A percentile compares a stretch with the other conserved stretches of the same genome.
phyloP scores from a whole-genome alignment of 2,797 vertebrate species.

The Typhlichthys subterraneus region DNA sequence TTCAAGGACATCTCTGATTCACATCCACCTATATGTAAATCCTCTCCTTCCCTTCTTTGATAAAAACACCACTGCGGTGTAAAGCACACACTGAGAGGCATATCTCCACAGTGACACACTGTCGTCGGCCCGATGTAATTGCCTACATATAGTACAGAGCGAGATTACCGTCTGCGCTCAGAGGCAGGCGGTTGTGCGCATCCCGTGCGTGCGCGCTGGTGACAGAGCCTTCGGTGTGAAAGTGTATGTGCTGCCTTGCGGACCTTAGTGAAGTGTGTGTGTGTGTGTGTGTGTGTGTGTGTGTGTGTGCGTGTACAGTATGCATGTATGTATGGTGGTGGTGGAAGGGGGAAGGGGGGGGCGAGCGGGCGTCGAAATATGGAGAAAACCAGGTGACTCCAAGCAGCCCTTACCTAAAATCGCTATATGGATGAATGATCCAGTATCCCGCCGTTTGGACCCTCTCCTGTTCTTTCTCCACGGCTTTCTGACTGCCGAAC shows the following conservation, averaged over 20 bases:
- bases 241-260: slow-evolving; percentile 51
- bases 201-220: slow-evolving; percentile 27
- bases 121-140: slow-evolving; percentile 31
- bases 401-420: slow-evolving; percentile 91
- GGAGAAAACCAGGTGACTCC: slow-evolving; percentile 64
- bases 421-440: slow-evolving; percentile 99
- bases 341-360: not conserved
- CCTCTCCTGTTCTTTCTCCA: slow-evolving; percentile 97
- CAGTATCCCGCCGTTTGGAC: slow-evolving; percentile 98
- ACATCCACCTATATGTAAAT: slow-evolving; percentile 34
- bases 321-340: too few relatives aligned
- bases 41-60: slow-evolving; percentile 9
- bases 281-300: slow-evolving; percentile 32
- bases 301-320: slow-evolving; percentile 21
- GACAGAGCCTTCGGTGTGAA: slow-evolving; percentile 50
- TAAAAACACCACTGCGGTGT: slow-evolving; percentile 53
- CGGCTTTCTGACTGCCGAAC: slow-evolving; percentile 98
- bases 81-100: slow-evolving; percentile 19
- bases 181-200: slow-evolving; percentile 27
- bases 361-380: slow-evolving; percentile 26
- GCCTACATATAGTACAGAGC: slow-evolving; percentile 44
- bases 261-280: slow-evolving; percentile 62
- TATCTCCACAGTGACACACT: slow-evolving; percentile 25
- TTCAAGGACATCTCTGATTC: slow-evolving; percentile 69
- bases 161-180: slow-evolving; percentile 50